Evolutionary conservation across 1,140 invertebrate genomes (phyloP), one percentile per base, ranked within the genome.

Genomic region (Zaprionus capensis): DNA sequence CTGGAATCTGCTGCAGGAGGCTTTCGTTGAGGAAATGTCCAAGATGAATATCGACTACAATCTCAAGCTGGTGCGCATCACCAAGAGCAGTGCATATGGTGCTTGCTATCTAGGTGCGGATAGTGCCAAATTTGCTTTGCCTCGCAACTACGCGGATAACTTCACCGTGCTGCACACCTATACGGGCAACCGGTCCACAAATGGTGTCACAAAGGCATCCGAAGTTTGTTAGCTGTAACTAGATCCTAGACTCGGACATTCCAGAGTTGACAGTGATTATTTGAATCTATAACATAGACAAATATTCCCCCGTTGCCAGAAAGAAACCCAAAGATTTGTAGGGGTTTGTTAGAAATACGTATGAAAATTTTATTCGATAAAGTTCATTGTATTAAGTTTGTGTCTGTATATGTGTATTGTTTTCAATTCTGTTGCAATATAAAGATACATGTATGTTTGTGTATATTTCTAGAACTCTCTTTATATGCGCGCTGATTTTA

Each of bases 1-100:
- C 77, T 99, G 98, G 98, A 88, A 95, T 2, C 94, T 96, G 2
- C 88, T 99, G 58, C 94, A 96, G 88, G 92, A 94, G 12, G 97
- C 97, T 38, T 96, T 97, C 77, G 82, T 94, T 1, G 77, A 93
- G 1, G 93, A 95, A 64, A 92, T 97, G 9, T 77, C 94, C n/a
- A 86, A 93, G 31, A 90, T 91, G 22, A 70, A 81, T 0, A 55
- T 93, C 44, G 67, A 96, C 0, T 92, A 94, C 41, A 94, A 95
- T 85, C 93, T 97, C 12, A 95, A 94, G 20, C 92, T 98, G 5
- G 78, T 96, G 6, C 92, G 90, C 56, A 93, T 97, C 15, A 96
- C 94, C 51, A 94, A 94, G 9, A 94, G 95, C 4, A 94, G 95
- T 38, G 96, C 96, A 1, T 88, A 96, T 22, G 97, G 97, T 1